These are phyloP conservation scores for Xiphophorus couchianus DNA, from an alignment of 2,113 vertebrate species.

Conservation along the genomic window DNA sequence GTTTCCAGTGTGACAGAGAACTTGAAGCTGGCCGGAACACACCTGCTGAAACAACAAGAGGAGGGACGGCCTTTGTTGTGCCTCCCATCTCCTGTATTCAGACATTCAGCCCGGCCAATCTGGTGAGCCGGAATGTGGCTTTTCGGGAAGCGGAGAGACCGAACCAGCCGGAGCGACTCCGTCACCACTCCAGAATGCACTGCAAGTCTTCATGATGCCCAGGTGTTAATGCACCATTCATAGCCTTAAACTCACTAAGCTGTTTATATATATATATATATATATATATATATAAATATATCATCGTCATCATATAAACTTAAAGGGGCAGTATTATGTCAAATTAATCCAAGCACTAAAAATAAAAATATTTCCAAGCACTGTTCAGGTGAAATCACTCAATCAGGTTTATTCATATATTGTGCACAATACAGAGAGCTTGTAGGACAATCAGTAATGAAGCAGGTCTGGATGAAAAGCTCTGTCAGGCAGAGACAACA, in stretches of 20 bases:
- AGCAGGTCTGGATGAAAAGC: too few relatives aligned
- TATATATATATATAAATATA: too few relatives aligned
- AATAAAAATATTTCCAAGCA: too few relatives aligned
- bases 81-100: constrained; percentile 45
- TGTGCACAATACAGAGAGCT: too few relatives aligned
- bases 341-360: too few relatives aligned
- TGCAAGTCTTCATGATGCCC: not conserved
- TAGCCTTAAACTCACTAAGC: rapidly evolving
- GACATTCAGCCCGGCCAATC: constrained; percentile 40
- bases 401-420: too few relatives aligned
- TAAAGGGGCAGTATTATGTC: too few relatives aligned
- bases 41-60: constrained; percentile 29
- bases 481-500: too few relatives aligned
- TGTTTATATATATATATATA: not conserved
- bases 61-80: constrained; percentile 42
- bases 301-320: too few relatives aligned
- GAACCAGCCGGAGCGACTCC: not conserved
- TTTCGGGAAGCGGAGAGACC: constrained; percentile 70
- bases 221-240: rapidly evolving
- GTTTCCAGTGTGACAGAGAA: constrained; percentile 9
- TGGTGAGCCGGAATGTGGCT: constrained; percentile 72
- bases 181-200: not conserved
- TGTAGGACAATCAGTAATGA: too few relatives aligned
- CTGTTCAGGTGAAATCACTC: too few relatives aligned
- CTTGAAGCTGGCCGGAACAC: constrained; percentile 23